phyloP scores from a whole-genome alignment of 2,797 vertebrate genomes.

The Nothura maculosa region DNA sequence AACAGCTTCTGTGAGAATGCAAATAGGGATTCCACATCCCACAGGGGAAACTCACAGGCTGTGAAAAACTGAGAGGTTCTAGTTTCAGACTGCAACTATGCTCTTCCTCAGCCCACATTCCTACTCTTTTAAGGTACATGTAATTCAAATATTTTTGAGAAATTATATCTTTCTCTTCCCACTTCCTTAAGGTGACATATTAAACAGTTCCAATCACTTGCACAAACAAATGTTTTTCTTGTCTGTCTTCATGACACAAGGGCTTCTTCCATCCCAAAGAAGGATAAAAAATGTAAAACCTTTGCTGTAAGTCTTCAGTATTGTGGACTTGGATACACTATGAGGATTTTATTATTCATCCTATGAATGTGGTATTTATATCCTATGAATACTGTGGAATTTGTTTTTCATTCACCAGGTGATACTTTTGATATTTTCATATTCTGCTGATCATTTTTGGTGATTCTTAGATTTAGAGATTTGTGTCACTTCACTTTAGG shows the following conservation, averaged over 20 bases:
- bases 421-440: neutral
- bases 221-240: neutral
- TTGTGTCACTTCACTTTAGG: neutral
- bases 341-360: neutral
- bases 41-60: slow-evolving; percentile 37
- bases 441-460: neutral
- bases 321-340: neutral
- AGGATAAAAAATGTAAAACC: slow-evolving; percentile 36
- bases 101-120: neutral
- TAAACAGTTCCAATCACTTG: slow-evolving; percentile 11
- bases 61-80: slow-evolving; percentile 33
- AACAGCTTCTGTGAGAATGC: slow-evolving; percentile 17
- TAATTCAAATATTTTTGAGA: slow-evolving; percentile 22
- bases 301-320: neutral
- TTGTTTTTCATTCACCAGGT: neutral
- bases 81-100: slow-evolving; percentile 35
- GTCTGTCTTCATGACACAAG: neutral
- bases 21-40: slow-evolving; percentile 30
- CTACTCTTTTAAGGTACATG: neutral
- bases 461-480: neutral
- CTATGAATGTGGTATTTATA: neutral
- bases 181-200: slow-evolving; percentile 14
- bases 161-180: neutral
- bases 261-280: slow-evolving; percentile 26
- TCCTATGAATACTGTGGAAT: neutral